phyloP scores from a whole-genome alignment of 2,113 vertebrate species.

The human region DNA sequence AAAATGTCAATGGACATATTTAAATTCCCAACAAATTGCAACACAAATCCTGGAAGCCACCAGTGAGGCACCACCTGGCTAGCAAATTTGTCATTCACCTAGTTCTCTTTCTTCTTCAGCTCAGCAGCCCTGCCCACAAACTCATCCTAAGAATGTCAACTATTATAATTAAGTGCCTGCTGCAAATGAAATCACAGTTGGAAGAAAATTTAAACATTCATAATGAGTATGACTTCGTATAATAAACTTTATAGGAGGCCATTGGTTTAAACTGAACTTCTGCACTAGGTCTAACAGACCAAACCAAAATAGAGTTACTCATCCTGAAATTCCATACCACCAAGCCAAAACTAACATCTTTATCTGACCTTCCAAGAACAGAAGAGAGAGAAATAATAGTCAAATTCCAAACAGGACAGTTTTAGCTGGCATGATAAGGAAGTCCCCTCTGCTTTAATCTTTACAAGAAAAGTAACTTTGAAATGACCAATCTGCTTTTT shows the following conservation, averaged over 20 bases:
- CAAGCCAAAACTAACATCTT: background rate
- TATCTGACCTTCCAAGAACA: background rate
- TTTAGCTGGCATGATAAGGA: background rate
- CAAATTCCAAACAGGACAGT: background rate
- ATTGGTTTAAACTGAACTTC: background rate
- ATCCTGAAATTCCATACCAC: background rate
- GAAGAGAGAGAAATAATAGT: background rate
- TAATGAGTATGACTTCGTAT: background rate
- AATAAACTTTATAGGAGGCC: background rate
- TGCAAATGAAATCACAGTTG: background rate
- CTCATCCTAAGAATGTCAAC: background rate
- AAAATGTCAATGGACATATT: background rate
- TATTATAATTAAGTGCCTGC: background rate
- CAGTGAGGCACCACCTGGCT: background rate
- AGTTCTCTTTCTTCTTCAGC: background rate
- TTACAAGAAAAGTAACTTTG: background rate
- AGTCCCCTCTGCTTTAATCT: background rate
- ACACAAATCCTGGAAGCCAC: background rate
- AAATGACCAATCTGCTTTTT: background rate
- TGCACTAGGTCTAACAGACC: background rate
- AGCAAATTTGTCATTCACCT: background rate
- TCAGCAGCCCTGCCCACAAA: background rate
- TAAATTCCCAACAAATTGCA: background rate
- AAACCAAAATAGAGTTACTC: background rate
- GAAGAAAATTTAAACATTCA: background rate